Evolutionary conservation across 1,140 invertebrate species (phyloP), one percentile per base, ranked within the genome.

Genomic region (Anoplolepis gracilipes): DNA sequence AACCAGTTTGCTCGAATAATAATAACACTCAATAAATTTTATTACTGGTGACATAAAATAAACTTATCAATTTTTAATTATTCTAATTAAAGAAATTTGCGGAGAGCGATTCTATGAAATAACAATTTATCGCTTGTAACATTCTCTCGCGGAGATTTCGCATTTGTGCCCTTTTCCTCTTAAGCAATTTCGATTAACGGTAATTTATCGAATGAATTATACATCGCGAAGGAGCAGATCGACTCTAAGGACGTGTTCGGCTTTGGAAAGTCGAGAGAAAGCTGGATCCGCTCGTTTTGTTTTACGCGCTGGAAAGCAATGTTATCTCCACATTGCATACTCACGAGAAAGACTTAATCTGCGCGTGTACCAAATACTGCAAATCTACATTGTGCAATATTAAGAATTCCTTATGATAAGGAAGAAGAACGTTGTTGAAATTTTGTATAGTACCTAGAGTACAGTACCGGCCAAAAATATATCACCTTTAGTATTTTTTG

Each of bases 231-330:
- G 67, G 36, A 61, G 33, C 53, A 36, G 10, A 25, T 57, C 49
- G 65, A 42, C 64, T 42, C 64, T 42, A 42, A 67, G 36, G 62
- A 61, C 62, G 53, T 33, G 64, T 84, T 57, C 59, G 62, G 36
- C n/a, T 75, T 84, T 76, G 61, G 69, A 85, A 86, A 86, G 76
- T 73, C 39, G n/a, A 22, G 84, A 72, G 86, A 87, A 87, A 87
- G 84, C 67, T 78, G 49, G 13, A 1, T 53, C 53, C 53, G 57
- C 25, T 87, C 59, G 28, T 85, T 87, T 86, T 77, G 46, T 62
- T 75, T 65, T 25, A 57, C 36, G 62, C 28, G 55, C 67, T 87
- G 55, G 62, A 88, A 87, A 87, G 73, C 65, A 76, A 64, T 13
- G 53, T 77, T 64, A 22, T 22, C 53, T 53, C n/a, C n/a, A n/a